Evolutionary conservation across 2,797 vertebrate genomes (phyloP).

Genomic region (Benthosema pterotum): DNA sequence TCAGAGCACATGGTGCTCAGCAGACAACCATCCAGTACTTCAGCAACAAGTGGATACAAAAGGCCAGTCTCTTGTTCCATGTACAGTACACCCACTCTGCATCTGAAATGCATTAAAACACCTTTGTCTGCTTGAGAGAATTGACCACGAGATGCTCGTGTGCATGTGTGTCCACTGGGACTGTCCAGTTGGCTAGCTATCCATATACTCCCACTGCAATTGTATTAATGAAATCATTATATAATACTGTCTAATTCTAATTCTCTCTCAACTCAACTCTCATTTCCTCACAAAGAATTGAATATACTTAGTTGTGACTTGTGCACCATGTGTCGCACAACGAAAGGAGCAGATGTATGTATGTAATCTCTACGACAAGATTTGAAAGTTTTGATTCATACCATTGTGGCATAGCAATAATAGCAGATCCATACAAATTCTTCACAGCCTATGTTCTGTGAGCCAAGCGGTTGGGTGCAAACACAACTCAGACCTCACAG

Average conservation of each 20-base stretch:
- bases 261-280: no score
- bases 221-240: conserved; percentile 60
- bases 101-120: conserved; percentile 28
- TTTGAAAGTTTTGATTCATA: no score
- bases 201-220: conserved; percentile 55
- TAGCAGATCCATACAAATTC: no score
- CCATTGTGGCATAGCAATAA: no score
- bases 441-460: no score
- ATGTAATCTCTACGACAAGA: no score
- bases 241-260: conserved; percentile 42
- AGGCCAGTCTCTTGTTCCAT: conserved; percentile 26
- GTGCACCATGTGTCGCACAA: no score
- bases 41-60: conserved; percentile 34
- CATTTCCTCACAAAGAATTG: no score
- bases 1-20: background rate
- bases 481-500: no score
- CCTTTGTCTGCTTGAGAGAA: conserved; percentile 41
- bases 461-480: no score
- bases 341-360: no score
- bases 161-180: conserved; percentile 25
- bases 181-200: conserved; percentile 21
- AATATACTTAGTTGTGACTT: no score
- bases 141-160: background rate
- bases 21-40: background rate
- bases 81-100: conserved; percentile 35